phyloP scores from a whole-genome alignment of 2,888 invertebrate species.

The Synanthedon myopaeformis region DNA sequence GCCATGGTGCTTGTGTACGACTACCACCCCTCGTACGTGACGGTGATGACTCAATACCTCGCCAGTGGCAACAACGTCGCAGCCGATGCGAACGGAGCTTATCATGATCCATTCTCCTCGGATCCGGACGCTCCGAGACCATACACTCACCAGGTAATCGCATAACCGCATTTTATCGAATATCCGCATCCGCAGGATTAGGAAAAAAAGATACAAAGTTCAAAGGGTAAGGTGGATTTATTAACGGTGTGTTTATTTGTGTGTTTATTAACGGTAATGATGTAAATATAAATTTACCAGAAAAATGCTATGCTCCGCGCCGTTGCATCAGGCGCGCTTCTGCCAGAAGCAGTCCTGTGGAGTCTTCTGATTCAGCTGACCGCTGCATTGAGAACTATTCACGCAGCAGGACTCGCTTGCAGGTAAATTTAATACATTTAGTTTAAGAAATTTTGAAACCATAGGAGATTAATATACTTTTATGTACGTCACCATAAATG shows the following conservation, averaged over 20 bases:
- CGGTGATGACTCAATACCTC: constrained; percentile 88
- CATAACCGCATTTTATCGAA: no score
- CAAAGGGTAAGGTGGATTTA: background rate
- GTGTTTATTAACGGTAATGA: background rate
- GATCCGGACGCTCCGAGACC: constrained; percentile 85
- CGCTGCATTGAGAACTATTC: constrained; percentile 91
- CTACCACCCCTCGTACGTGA: constrained; percentile 92
- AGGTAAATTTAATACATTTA: constrained; percentile 37
- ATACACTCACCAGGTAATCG: constrained; percentile 76
- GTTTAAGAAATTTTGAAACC: background rate
- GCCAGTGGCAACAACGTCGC: constrained; percentile 47
- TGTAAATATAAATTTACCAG: constrained; percentile 18
- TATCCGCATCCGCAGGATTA: no score
- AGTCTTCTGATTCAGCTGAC: constrained; percentile 95
- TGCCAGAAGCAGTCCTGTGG: constrained; percentile 95
- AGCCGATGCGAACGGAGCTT: constrained; percentile 29
- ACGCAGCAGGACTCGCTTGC: constrained; percentile 76
- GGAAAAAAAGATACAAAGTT: no score
- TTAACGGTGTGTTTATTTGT: background rate
- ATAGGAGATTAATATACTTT: background rate
- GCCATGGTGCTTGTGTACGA: constrained; percentile 97
- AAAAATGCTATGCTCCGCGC: constrained; percentile 85
- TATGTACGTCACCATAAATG: background rate
- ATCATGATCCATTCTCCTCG: constrained; percentile 78
- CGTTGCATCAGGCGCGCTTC: constrained; percentile 75